Conservation (phyloP, 2,888 invertebrate genomes). For the Catocala nupta region DNA sequence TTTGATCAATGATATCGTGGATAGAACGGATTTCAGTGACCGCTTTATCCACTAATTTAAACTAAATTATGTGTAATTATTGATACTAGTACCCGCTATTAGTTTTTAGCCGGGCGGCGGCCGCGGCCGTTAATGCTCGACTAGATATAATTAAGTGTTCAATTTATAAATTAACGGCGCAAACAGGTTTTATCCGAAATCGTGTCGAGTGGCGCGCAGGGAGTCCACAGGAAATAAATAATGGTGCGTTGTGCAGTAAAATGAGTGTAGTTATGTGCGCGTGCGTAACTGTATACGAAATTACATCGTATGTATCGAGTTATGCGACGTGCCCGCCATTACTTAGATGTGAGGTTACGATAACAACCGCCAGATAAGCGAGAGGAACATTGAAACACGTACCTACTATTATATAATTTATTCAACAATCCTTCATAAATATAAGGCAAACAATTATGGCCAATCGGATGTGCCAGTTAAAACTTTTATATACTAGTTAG, state of each 20-base stretch:
- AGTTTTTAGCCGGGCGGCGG: conserved; percentile 60
- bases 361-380: conserved; percentile 33
- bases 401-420: conserved; percentile 36
- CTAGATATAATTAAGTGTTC: conserved; percentile 69
- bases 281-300: conserved; percentile 36
- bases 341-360: conserved; percentile 40
- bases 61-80: conserved; percentile 65
- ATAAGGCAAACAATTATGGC: conserved; percentile 16
- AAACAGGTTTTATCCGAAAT: conserved; percentile 58
- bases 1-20: conserved; percentile 41
- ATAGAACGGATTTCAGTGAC: conserved; percentile 36
- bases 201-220: conserved; percentile 20
- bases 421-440: conserved; percentile 32
- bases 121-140: conserved; percentile 61
- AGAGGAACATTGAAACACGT: conserved; percentile 34
- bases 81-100: conserved; percentile 61
- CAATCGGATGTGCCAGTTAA: neutral
- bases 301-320: conserved; percentile 32
- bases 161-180: conserved; percentile 68
- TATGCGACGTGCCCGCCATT: conserved; percentile 30
- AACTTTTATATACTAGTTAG: conserved; percentile 8
- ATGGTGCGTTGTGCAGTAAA: conserved; percentile 32
- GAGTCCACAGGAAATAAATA: conserved; percentile 45
- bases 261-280: conserved; percentile 35
- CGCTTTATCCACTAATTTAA: conserved; percentile 57